These are phyloP conservation scores for Erebia ligea DNA, from an alignment of 2,888 invertebrate genomes.

Conservation along the genomic window DNA sequence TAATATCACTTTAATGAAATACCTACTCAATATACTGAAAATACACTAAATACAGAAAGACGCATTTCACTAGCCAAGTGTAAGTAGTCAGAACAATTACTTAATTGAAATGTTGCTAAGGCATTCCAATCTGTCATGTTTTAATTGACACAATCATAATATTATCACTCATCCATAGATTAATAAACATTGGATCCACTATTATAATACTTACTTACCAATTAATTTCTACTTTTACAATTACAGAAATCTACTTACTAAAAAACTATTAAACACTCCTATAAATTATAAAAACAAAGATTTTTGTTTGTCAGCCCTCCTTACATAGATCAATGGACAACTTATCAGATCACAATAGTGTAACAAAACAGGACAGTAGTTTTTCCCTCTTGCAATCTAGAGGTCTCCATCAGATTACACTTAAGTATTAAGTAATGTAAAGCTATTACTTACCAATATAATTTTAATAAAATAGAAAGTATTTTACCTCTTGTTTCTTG, in stretches of 20 bases:
- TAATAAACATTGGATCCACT: conserved; percentile 9
- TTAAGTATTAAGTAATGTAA: neutral
- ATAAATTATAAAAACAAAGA: too few relatives aligned
- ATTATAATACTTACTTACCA: neutral
- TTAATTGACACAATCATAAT: conserved; percentile 10
- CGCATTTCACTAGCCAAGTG: neutral
- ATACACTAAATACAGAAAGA: neutral
- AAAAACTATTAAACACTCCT: too few relatives aligned
- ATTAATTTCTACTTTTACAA: conserved; percentile 14
- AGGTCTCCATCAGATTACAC: neutral
- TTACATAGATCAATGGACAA: neutral
- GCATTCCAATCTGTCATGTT: conserved; percentile 14
- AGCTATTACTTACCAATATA: neutral
- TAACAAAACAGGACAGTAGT: too few relatives aligned
- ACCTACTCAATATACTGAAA: too few relatives aligned
- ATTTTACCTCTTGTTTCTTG: conserved; percentile 88
- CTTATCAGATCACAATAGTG: too few relatives aligned
- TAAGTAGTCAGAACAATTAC: neutral
- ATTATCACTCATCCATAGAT: conserved; percentile 7
- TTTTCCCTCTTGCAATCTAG: too few relatives aligned
- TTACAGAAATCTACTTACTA: neutral
- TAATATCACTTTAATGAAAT: too few relatives aligned
- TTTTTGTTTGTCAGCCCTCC: neutral
- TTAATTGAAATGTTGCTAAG: conserved; percentile 10
- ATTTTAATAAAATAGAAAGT: neutral